Evolutionary conservation across 2,888 invertebrate species (phyloP).

Genomic region (Pseudeuparius sepicola): DNA sequence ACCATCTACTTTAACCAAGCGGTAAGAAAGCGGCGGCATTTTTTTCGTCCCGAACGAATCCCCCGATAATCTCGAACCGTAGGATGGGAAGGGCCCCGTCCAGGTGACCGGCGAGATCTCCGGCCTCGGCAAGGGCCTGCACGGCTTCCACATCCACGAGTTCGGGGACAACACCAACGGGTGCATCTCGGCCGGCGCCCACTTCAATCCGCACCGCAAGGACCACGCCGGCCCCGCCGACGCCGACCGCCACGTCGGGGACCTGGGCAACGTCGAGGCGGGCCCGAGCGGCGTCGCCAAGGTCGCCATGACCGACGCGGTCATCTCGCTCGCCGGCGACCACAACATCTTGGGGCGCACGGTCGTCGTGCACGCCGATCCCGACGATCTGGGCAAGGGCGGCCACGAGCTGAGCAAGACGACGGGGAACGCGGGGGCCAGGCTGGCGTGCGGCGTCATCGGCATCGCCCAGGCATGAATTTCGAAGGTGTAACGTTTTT

Average conservation of each 20-base stretch:
- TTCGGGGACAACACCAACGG: slow-evolving; percentile 94
- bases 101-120: slow-evolving; percentile 71
- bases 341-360: slow-evolving; percentile 77
- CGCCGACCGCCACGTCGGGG: slow-evolving; percentile 72
- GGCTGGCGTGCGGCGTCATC: slow-evolving; percentile 83
- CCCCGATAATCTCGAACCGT: slow-evolving; percentile 8
- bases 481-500: too few species aligned
- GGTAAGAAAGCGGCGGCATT: slow-evolving; percentile 37
- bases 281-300: slow-evolving; percentile 53
- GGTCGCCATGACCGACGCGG: slow-evolving; percentile 51
- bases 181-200: slow-evolving; percentile 89
- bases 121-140: slow-evolving; percentile 67
- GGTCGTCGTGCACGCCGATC: slow-evolving; percentile 83
- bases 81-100: slow-evolving; percentile 50
- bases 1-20: slow-evolving; percentile 71
- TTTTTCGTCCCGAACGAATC: neutral
- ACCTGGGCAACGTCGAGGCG: slow-evolving; percentile 63
- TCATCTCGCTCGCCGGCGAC: slow-evolving; percentile 57
- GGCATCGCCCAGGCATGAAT: slow-evolving; percentile 50
- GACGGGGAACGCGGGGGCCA: slow-evolving; percentile 90
- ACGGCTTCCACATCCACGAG: slow-evolving; percentile 93
- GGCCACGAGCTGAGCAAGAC: slow-evolving; percentile 87
- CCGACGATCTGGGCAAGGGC: slow-evolving; percentile 87
- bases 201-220: slow-evolving; percentile 77
- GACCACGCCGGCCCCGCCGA: slow-evolving; percentile 78